Evolutionary conservation across 2,888 invertebrate genomes (phyloP), one percentile per base, ranked within the genome.

Genomic region (Protodeltote pygarga): DNA sequence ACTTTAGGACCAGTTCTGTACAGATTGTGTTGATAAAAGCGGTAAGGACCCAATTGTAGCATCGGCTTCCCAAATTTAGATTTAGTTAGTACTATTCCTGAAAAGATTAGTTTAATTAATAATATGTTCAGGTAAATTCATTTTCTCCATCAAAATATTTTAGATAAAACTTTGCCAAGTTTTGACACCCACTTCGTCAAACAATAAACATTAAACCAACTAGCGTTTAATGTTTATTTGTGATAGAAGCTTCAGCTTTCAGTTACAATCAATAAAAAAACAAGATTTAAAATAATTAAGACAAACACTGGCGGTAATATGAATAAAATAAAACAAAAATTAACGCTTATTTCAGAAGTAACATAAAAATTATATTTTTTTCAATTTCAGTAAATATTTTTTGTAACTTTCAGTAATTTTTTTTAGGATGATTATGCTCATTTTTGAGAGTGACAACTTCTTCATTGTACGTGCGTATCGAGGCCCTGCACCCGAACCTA

Each of bases 401-500:
- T n/a, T n/a, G n/a, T n/a, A 20, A 5, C 4, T 16, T 11, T 15
- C 23, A 29, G 1, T 28, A 17, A 0, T n/a, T n/a, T n/a, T n/a
- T n/a, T n/a, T n/a, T n/a, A n/a, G 15, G 9, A 17, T 65, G 64
- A 10, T 45, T 50, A 40, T 65, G 64, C 2, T 9, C 13, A 19
- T 55, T 53, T 17, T 40, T 63, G 3, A 63, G 20, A 14, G 48
- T 35, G n/a, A 70, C 8, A 10, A 67, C 21, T 39, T 53, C 38
- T 21, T 54, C 29, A 3, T 35, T 57, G 6, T 71, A 35, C 2
- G 81, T 83, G n/a, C 70, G 61, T 5, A 83, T 50, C 3, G 71
- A 70, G 1, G 81, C 80, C 2, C 78, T 67, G 45, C 84, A 84
- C 2, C 83, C 83, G 3, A 35, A 39, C 5, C 68, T 65, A 39